Evolutionary conservation across 2,888 invertebrate species (phyloP), one percentile per base, ranked within the genome.

Genomic region (Pomacea canaliculata): DNA sequence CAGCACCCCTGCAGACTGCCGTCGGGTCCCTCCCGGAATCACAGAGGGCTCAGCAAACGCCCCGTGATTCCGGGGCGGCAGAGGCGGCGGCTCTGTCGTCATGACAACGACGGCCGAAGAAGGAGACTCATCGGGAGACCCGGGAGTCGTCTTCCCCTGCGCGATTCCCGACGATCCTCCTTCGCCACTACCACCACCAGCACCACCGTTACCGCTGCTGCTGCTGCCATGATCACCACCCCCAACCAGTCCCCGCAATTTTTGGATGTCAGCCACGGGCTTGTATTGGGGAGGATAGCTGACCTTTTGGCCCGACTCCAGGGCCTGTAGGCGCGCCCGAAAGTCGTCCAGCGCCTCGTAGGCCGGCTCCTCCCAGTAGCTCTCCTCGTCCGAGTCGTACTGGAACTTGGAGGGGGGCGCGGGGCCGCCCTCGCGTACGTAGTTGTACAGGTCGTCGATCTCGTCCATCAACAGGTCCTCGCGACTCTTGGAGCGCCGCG

Each of bases 381-480:
- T 85, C 74, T 90, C 86, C 77, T 89, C 88, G 76, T 92, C 90
- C 78, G 87, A 87, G 76, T 88, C 87, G 56, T 86, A 84, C 10
- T 84, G 81, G 70, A 83, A 87, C 76, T 83, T 83, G 51, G 96
- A 96, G 51, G 96, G 93, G 4, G 96, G 96, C 70, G 96, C 96
- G 2, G 96, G 96, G 72, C 97, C 97, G 84, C 97, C 95, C 1
- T 97, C 97, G 80, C 97, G 93, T 0, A 98, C 97, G 90, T 97
- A 98, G 90, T 97, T 97, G 90, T 98, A 98, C 83, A 98, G 96
- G 91, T 97, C 96, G 92, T 98, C 97, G 84, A 98, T 97, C 91
- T 98, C 97, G 85, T 97, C 96, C 79, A 88, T 86, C 19, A 90
- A 81, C 37, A 88, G 81, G 91, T 97, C 97, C 87, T 97, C 96